Percentiles rank a stretch among this genome's conserved stretches.
These are phyloP conservation scores for Andrena trimmerana DNA, from an alignment of 2,888 invertebrate genomes.

Conservation along the genomic window DNA sequence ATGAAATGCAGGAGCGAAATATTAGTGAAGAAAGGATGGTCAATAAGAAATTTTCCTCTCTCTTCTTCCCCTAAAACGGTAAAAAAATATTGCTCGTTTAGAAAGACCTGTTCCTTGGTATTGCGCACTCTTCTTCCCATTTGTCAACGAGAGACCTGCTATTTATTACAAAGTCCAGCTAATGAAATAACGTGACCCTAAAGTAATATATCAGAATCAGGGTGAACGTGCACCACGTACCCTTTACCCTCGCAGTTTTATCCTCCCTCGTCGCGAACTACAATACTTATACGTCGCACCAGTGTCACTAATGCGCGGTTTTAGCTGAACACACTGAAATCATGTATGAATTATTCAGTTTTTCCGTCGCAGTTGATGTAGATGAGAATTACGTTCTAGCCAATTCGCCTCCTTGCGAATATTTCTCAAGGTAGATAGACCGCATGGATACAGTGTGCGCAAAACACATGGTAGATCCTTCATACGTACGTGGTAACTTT, in stretches of 20 bases:
- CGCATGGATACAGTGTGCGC: too few relatives aligned
- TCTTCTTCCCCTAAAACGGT: not conserved
- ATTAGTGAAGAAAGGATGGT: not conserved
- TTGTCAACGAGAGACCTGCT: not conserved
- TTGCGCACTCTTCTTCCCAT: not conserved
- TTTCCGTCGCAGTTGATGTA: too few relatives aligned
- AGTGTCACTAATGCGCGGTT: not conserved
- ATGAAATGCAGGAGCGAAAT: not conserved
- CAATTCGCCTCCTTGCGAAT: too few relatives aligned
- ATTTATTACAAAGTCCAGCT: slow-evolving; percentile 12
- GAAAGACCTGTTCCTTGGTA: not conserved
- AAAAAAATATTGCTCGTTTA: not conserved
- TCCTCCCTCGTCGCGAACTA: not conserved
- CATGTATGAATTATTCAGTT: too few relatives aligned
- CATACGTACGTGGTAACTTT: not conserved
- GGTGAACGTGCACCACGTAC: not conserved
- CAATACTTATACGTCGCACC: not conserved
- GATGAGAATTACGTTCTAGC: too few relatives aligned
- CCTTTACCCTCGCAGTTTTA: slow-evolving; percentile 1
- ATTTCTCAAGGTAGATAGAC: too few relatives aligned
- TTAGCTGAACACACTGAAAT: too few relatives aligned
- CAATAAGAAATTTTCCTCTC: not conserved
- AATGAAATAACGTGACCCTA: slow-evolving; percentile 27
- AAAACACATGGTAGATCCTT: not conserved
- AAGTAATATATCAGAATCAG: slow-evolving; percentile 23